These are phyloP conservation scores for Triplophysa rosa DNA, from an alignment of 2,113 vertebrate genomes.

Conservation along the genomic window DNA sequence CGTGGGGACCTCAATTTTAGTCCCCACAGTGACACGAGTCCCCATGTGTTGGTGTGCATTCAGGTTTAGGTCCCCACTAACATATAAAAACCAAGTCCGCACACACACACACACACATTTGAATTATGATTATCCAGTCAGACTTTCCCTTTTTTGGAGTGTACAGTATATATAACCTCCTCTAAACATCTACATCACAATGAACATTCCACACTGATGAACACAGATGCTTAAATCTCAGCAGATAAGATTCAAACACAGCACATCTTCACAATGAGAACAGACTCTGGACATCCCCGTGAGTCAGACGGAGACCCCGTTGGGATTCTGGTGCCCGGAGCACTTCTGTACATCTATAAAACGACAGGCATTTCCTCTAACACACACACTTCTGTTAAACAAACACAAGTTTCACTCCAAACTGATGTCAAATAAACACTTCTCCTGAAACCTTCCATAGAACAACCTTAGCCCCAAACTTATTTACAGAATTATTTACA, in stretches of 20 bases:
- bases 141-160: neutral
- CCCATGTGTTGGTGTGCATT: too few species aligned
- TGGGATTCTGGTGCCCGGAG: neutral
- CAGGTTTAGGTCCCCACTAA: too few species aligned
- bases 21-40: too few species aligned
- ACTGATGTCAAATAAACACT: neutral
- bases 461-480: too few species aligned
- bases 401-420: neutral
- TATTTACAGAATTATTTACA: too few species aligned
- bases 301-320: neutral
- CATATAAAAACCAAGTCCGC: too few species aligned
- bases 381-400: neutral
- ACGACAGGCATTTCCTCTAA: conserved; percentile 5
- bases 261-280: neutral
- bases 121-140: neutral
- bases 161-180: neutral
- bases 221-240: too few species aligned
- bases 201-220: neutral
- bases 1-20: too few species aligned
- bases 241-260: too few species aligned
- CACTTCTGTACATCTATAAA: neutral
- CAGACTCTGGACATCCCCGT: neutral
- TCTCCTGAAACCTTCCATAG: too few species aligned
- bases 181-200: neutral
- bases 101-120: neutral